These are phyloP conservation scores for Cataglyphis cursor DNA, from an alignment of 2,888 invertebrate species.

Conservation along the genomic window DNA sequence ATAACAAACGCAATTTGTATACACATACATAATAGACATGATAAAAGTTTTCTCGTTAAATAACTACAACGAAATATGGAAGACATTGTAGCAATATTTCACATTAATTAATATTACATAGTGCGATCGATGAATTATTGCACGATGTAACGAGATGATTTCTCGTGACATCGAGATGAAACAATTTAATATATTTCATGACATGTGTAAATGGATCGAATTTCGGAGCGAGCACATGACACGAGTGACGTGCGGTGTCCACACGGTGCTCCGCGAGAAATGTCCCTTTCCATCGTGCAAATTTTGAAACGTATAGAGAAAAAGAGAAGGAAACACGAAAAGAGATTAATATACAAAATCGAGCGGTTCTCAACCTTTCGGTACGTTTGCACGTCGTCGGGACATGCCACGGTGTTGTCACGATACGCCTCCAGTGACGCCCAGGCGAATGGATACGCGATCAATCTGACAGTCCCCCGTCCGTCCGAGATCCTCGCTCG, in stretches of 20 bases:
- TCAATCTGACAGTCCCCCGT: slow-evolving; percentile 7
- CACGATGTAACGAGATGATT: neutral
- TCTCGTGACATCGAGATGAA: neutral
- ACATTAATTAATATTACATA: slow-evolving; percentile 10
- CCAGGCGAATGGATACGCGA: slow-evolving; percentile 69
- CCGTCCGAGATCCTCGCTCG: neutral
- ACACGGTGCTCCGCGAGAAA: neutral
- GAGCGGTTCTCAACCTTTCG: slow-evolving; percentile 80
- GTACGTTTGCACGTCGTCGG: slow-evolving; percentile 63
- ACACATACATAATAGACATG: neutral
- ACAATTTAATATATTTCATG: neutral
- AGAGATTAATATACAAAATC: slow-evolving; percentile 73
- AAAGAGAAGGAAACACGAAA: slow-evolving; percentile 50
- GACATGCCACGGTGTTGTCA: slow-evolving; percentile 76
- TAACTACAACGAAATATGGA: neutral
- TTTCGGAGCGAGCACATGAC: slow-evolving; percentile 10
- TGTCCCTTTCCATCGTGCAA: slow-evolving; percentile 46
- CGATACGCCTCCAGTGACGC: slow-evolving; percentile 78
- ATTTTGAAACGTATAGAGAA: slow-evolving; percentile 10
- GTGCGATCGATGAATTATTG: neutral
- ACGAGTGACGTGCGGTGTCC: slow-evolving; percentile 12
- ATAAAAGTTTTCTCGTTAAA: neutral
- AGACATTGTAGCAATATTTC: neutral
- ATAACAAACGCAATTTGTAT: neutral
- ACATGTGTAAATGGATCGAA: slow-evolving; percentile 3